Evolutionary conservation across 2,888 invertebrate genomes (phyloP).

Genomic region (Falcaria lacertinaria): DNA sequence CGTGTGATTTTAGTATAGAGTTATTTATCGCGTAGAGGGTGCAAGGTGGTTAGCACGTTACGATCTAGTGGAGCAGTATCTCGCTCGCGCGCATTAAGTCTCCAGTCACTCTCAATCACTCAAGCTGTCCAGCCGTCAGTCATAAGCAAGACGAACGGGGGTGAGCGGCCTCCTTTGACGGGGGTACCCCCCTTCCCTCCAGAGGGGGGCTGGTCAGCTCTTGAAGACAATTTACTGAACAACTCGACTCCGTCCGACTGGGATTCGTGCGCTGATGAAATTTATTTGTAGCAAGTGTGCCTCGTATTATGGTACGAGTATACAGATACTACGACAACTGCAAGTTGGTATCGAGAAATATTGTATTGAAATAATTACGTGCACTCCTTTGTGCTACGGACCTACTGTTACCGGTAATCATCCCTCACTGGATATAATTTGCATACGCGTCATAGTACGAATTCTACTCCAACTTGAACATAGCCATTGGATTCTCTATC

Average conservation of each 20-base stretch:
- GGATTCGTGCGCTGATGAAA: slow-evolving; percentile 68
- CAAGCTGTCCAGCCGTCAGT: slow-evolving; percentile 77
- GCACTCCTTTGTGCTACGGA: too few species aligned
- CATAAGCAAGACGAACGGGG: slow-evolving; percentile 79
- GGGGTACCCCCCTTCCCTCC: slow-evolving; percentile 33
- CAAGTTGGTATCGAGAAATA: slow-evolving; percentile 27
- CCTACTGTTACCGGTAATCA: too few species aligned
- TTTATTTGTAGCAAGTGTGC: slow-evolving; percentile 68
- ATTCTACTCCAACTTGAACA: too few species aligned
- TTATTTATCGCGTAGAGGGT: slow-evolving; percentile 31
- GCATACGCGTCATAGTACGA: too few species aligned
- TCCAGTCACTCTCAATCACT: slow-evolving; percentile 79
- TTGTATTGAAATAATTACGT: slow-evolving; percentile 28
- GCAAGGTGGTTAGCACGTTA: slow-evolving; percentile 36
- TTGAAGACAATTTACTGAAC: slow-evolving; percentile 78
- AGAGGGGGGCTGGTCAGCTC: slow-evolving; percentile 70
- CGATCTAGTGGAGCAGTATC: slow-evolving; percentile 32
- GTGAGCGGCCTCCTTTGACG: slow-evolving; percentile 60
- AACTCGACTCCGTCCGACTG: slow-evolving; percentile 58
- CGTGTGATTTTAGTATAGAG: slow-evolving; percentile 36
- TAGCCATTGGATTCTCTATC: too few species aligned
- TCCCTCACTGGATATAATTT: too few species aligned
- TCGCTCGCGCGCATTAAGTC: slow-evolving; percentile 74
- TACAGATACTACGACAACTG: slow-evolving; percentile 45
- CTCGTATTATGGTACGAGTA: slow-evolving; percentile 53